Evolutionary conservation across 1,140 invertebrate species (phyloP), one percentile per base, ranked within the genome.

Genomic region (Megalopta genalis): DNA sequence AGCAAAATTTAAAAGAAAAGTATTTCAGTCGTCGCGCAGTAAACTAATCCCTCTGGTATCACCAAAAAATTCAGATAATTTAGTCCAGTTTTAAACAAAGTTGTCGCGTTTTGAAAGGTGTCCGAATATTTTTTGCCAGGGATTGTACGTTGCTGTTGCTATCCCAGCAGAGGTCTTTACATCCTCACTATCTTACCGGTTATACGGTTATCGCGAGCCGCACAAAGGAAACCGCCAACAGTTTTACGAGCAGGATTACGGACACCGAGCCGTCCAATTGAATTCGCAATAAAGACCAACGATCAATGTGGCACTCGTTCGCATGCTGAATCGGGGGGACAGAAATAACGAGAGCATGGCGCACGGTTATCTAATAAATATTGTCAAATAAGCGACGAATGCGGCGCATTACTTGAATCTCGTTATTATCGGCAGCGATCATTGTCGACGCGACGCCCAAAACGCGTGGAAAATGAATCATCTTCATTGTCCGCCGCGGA

Each of bases 371-470:
- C 6, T 49, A 52, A 77, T 37, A 70, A 77, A 77, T 70, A 70
- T 39, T 60, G 12, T n/a, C 12, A 27, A 49, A 70, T 59, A 60
- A 69, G 46, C 46, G 18, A 32, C 60, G 16, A 42, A 39, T 49
- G 42, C 27, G 0, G 10, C 27, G 46, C 42, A 25, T 77, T 77
- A 77, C 75, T 70, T 77, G 66, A 63, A 63, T 77, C 25, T 77
- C 66, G 67, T 70, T 77, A 77, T 70, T 70, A 77, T 63, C 67
- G 67, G 37, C 66, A 21, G 57, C 59, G 75, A 70, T 77, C 59
- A 70, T 77, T 63, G 75, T 52, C 66, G 57, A 9, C 21, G 63
- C 62, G 49, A 37, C 37, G 57, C 23, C 27, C 8, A 16, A 32
- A 57, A 66, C 32, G 49, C 39, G 42, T 3, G n/a, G 75, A 77